These are phyloP conservation scores for Chionis minor DNA, from an alignment of 2,113 vertebrate genomes.

Conservation along the genomic window DNA sequence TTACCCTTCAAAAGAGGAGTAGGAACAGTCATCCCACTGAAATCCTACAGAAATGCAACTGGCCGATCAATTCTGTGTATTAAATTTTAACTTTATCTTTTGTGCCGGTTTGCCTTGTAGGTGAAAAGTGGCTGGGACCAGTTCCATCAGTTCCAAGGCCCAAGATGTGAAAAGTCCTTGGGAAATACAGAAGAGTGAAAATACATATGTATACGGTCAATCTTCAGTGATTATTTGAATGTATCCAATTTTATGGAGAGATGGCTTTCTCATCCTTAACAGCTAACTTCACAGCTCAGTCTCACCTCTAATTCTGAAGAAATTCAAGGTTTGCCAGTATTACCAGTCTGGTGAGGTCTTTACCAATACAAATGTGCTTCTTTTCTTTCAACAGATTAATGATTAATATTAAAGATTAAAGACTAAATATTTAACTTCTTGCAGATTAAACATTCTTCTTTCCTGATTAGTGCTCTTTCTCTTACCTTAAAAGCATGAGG, in stretches of 20 bases:
- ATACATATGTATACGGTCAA: background rate
- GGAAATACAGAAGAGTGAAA: background rate
- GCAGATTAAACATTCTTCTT: background rate
- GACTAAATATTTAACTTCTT: background rate
- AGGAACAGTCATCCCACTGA: background rate
- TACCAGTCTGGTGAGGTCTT: background rate
- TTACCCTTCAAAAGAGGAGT: background rate
- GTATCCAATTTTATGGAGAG: background rate
- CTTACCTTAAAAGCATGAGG: background rate
- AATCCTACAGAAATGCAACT: background rate
- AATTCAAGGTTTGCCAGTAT: background rate
- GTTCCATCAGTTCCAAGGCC: slow-evolving; percentile 31
- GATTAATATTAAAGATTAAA: background rate
- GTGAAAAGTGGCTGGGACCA: slow-evolving; percentile 79
- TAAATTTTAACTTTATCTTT: background rate
- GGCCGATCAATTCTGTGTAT: background rate
- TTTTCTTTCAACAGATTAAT: background rate
- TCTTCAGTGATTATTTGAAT: background rate
- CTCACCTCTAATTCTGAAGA: background rate
- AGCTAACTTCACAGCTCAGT: background rate
- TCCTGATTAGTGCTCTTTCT: background rate
- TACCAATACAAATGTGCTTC: background rate
- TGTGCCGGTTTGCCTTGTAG: slow-evolving; percentile 52
- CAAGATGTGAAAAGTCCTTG: slow-evolving; percentile 43
- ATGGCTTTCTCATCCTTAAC: background rate